A percentile compares a stretch with the other conserved stretches of the same genome.
These are phyloP conservation scores for Rhopalosiphum padi DNA, from an alignment of 1,140 invertebrate species.

Conservation along the genomic window DNA sequence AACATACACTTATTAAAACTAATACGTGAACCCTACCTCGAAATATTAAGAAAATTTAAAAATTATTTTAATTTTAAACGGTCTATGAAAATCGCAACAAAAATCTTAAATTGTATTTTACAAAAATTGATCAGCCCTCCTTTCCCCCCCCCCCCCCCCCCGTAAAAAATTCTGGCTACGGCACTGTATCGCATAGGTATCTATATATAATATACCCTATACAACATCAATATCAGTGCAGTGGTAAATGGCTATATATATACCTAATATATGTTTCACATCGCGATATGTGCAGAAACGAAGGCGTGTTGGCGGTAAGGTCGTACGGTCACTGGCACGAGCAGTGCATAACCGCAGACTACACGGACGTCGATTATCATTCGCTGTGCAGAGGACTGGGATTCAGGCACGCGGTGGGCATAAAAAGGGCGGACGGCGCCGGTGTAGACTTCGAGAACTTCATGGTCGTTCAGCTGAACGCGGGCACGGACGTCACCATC, in stretches of 20 bases:
- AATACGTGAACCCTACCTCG: no score
- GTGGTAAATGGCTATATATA: neutral
- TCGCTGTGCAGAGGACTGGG: slow-evolving; percentile 36
- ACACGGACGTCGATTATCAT: slow-evolving; percentile 38
- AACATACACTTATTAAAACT: no score
- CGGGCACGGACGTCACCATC: neutral
- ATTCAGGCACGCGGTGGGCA: slow-evolving; percentile 25
- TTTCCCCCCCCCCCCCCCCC: no score
- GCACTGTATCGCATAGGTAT: no score
- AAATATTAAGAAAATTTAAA: no score
- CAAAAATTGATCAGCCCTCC: no score
- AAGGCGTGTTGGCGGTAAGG: slow-evolving; percentile 68
- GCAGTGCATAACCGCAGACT: slow-evolving; percentile 65
- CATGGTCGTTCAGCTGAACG: slow-evolving; percentile 6
- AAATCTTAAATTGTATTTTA: no score
- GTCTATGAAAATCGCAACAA: no score
- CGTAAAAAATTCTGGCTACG: no score
- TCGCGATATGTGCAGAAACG: slow-evolving; percentile 62
- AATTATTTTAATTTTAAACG: no score
- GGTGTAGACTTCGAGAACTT: slow-evolving; percentile 36
- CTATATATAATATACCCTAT: no score
- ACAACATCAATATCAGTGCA: neutral
- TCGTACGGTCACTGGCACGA: slow-evolving; percentile 70
- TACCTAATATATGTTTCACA: neutral
- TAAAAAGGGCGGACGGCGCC: neutral